Conservation (phyloP, 1,140 invertebrate genomes). For the Mya arenaria region DNA sequence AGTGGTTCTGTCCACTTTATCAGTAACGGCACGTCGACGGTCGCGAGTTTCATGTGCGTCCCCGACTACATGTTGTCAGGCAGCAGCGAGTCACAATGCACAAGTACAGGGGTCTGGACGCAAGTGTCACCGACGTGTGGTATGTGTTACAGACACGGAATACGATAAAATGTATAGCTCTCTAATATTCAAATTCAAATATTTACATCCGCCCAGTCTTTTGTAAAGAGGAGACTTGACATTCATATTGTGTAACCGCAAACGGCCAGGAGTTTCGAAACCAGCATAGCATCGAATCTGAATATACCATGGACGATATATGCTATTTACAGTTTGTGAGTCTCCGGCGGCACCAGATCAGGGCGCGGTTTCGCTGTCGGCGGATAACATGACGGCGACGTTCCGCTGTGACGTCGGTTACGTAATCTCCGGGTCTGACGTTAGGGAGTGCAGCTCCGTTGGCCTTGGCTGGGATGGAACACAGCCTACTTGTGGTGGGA, state of each 20-base stretch:
- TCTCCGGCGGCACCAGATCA: slow-evolving; percentile 9
- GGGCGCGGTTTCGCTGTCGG: slow-evolving; percentile 4
- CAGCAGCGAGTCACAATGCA: neutral
- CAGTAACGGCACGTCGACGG: slow-evolving; percentile 11
- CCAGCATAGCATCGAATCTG: neutral
- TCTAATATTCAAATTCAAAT: no score
- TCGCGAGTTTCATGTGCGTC: slow-evolving; percentile 4
- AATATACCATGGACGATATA: neutral
- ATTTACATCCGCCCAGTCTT: no score
- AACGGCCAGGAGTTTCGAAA: no score
- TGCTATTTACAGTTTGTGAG: slow-evolving; percentile 29
- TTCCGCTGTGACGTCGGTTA: slow-evolving; percentile 41
- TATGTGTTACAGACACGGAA: no score
- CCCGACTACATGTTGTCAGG: slow-evolving; percentile 4
- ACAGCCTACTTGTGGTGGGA: slow-evolving; percentile 34
- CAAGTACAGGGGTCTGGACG: slow-evolving; percentile 18
- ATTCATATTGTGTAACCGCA: no score
- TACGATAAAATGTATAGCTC: no score
- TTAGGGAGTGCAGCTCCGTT: neutral
- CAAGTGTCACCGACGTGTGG: neutral
- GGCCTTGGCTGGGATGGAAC: slow-evolving; percentile 30
- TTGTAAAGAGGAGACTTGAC: no score
- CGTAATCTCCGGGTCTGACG: slow-evolving; percentile 8
- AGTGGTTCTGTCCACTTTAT: slow-evolving; percentile 9
- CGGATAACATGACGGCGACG: slow-evolving; percentile 29